These are phyloP conservation scores for Eupristina koningsbergeri DNA, from an alignment of 1,140 invertebrate species.

Conservation along the genomic window DNA sequence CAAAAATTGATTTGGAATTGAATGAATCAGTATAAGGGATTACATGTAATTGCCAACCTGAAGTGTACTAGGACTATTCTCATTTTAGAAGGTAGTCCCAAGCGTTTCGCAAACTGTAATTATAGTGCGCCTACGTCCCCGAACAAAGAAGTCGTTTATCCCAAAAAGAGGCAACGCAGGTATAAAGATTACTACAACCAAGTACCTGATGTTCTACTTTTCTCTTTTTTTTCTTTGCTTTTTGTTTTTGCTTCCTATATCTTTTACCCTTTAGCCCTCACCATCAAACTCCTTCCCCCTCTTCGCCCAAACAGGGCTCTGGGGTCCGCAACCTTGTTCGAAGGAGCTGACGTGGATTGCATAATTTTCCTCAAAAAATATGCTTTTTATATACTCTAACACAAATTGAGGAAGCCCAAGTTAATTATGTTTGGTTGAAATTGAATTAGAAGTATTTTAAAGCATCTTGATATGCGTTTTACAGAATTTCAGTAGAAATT, in stretches of 20 bases:
- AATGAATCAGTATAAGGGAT: neutral
- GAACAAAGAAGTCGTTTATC: conserved; percentile 40
- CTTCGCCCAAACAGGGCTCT: no score
- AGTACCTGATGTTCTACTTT: conserved; percentile 10
- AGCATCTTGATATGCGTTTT: neutral
- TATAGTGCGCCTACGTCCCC: conserved; percentile 17
- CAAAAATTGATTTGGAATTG: conserved; percentile 27
- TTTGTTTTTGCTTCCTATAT: neutral
- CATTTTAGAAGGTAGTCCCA: conserved; percentile 31
- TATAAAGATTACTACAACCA: conserved; percentile 23
- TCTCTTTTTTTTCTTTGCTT: neutral
- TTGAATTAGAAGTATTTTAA: neutral
- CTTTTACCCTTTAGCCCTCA: neutral
- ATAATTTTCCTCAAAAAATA: conserved; percentile 3
- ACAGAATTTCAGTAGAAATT: neutral
- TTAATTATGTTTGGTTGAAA: neutral
- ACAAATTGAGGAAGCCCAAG: neutral
- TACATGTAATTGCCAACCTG: conserved; percentile 6
- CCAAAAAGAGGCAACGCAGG: conserved; percentile 22
- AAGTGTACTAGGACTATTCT: neutral
- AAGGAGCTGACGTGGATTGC: neutral
- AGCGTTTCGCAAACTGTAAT: conserved; percentile 21
- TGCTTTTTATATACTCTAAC: neutral
- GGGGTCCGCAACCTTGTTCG: neutral
- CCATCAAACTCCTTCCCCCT: neutral